Evolutionary conservation across 2,113 vertebrate species (phyloP), one percentile per base, ranked within the genome.

Genomic region (Phrynosoma blainvillii): DNA sequence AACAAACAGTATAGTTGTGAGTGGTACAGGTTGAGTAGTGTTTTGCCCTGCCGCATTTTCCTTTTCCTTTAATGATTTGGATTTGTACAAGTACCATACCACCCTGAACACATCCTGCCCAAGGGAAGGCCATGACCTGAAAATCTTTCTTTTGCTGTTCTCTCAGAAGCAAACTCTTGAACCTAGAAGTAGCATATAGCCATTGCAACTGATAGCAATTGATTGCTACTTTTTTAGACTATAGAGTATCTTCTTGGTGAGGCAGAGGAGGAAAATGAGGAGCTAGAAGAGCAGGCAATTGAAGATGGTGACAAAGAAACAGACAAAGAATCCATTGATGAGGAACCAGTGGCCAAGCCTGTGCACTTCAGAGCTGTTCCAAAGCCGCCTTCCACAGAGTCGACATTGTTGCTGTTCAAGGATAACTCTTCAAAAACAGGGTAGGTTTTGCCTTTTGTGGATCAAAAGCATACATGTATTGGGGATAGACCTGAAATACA

Each of bases 401-500:
- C 98, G 1, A 98, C 98, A 0, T 88, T 99, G 74, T 96, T 99
- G 95, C 96, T 99, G 20, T 99, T 99, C 84, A 98, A 98, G 42
- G 98, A 97, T 93, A 98, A 96, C 84, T 98, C 97, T 92, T 98
- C 98, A 20, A 98, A 98, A 87, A 97, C 97, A 13, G 97, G 97
- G 99, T 99, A 90, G 92, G 62, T 2, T 8, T 42, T 59, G 20
- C 2, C 16, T 75, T n/a, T n/a, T 21, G 30, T 54, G 25, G 54
- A 66, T 27, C 77, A 20, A 42, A 25, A 62, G n/a, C n/a, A 9
- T 42, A 85, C 11, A 16, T 40, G 36, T 62, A 47, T 52, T 56
- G 12, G 23, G 8, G 36, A n/a, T 79, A 12, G 32, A 74, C 16
- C 25, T n/a, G 6, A 74, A 87, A 47, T 14, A 32, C 32, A 30